Evolutionary conservation across 2,113 vertebrate species (phyloP), one percentile per base, ranked within the genome.

Genomic region (Eublepharis macularius): DNA sequence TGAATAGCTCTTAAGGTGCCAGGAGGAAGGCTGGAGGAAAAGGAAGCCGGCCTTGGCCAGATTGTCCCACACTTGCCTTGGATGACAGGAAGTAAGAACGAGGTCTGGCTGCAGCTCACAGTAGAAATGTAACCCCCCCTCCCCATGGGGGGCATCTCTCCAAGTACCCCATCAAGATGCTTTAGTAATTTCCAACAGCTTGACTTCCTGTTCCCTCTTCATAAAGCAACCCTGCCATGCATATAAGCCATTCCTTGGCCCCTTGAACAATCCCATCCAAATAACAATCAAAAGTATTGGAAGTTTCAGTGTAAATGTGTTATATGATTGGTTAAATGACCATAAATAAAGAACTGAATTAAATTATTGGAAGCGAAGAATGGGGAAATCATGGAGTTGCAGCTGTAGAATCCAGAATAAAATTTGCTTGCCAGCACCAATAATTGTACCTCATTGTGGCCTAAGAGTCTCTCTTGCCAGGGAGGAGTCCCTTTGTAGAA

Each of bases 21-120:
- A 97, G 95, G 95, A 97, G 96, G 97, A 97, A 97, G 96, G 94
- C 94, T 88, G 93, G 91, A 95, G 97, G 95, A 96, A 96, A 96
- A 87, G 96, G 97, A 96, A 97, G 87, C 0, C 87, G 93, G 93
- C 94, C 94, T 92, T 94, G 93, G 94, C 94, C 93, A 95, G 92
- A 94, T 92, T 95, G 95, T 96, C 95, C 96, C 86, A 90, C 92
- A 84, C 90, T 91, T 91, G 94, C 95, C 90, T 95, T 93, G 95
- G 95, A 95, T 96, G 93, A 95, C 96, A 95, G 97, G 97, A 98
- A 96, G 95, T 90, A 88, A 83, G 54, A 89, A 90, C 12, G 89
- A 92, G 93, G 94, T 84, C 87, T 95, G 92, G 91, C 94, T 65
- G 82, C 36, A 49, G 92, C 82, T 93, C 13, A 4, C 34, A 54